A percentile compares a stretch with the other conserved stretches of the same genome.
phyloP scores from a whole-genome alignment of 1,140 invertebrate genomes.

The Drosophila sturtevanti region DNA sequence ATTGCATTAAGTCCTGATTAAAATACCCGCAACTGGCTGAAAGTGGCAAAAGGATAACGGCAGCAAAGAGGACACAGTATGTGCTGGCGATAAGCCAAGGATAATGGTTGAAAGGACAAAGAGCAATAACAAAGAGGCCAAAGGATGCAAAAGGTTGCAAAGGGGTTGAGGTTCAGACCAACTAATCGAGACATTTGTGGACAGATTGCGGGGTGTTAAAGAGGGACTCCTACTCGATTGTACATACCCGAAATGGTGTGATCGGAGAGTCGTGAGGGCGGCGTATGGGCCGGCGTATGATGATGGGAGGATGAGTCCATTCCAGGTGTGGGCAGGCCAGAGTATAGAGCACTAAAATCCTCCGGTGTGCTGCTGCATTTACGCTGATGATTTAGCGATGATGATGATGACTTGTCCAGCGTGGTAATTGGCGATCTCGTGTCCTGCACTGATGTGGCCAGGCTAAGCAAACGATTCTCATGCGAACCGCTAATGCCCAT shows the following conservation, averaged over 20 bases:
- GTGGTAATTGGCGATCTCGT: slow-evolving; percentile 82
- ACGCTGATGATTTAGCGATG: slow-evolving; percentile 84
- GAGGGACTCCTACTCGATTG: not conserved
- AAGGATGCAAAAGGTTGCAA: not conserved
- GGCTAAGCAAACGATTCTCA: slow-evolving; percentile 82
- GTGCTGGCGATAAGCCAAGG: slow-evolving; percentile 18
- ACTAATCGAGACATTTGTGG: slow-evolving; percentile 40
- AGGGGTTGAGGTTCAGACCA: slow-evolving; percentile 30
- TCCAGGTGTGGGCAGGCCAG: slow-evolving; percentile 83
- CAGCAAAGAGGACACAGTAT: slow-evolving; percentile 18
- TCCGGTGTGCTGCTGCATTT: slow-evolving; percentile 92
- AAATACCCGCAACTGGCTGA: slow-evolving; percentile 33
- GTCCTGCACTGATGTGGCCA: slow-evolving; percentile 79
- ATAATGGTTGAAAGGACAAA: slow-evolving; percentile 29
- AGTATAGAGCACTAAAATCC: slow-evolving; percentile 90
- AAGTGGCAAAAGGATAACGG: slow-evolving; percentile 2
- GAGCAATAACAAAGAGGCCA: not conserved
- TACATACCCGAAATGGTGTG: slow-evolving; percentile 82
- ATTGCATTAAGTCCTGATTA: slow-evolving; percentile 47
- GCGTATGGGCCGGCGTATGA: slow-evolving; percentile 86
- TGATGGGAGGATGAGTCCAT: slow-evolving; percentile 83
- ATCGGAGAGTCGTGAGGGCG: slow-evolving; percentile 83
- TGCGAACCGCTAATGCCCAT: slow-evolving; percentile 82
- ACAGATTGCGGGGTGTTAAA: slow-evolving; percentile 1
- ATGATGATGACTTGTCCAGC: slow-evolving; percentile 83